Evolutionary conservation across 2,113 vertebrate species (phyloP), one percentile per base, ranked within the genome.

Genomic region (Panthera tigris): DNA sequence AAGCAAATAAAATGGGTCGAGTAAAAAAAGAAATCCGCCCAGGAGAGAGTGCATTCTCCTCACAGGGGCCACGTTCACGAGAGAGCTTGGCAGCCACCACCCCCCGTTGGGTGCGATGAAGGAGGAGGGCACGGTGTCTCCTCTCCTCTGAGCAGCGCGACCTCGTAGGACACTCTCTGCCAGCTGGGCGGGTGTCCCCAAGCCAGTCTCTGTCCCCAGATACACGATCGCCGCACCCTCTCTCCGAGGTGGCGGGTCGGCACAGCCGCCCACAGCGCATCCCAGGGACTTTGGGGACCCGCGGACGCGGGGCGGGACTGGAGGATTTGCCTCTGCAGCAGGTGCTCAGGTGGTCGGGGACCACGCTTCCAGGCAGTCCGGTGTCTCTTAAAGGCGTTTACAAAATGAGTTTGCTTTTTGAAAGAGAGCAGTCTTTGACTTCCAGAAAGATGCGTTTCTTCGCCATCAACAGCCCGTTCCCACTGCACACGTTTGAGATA

Each of bases 291-390:
- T 0, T 45, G 1, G 14, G 66, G 41, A 1, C 39, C 69, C 25
- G 8, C 16, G 0, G 36, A 1, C 15, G 12, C 50, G 11, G 19
- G n/a, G 7, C 1, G 0, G 27, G 6, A 8, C 65, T 36, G 11
- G 18, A 6, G 48, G 52, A 1, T 6, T 12, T 7, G 16, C n/a
- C 27, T 18, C 7, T 1, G 0, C 55, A 5, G 4, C 15, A 0
- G 5, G 11, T 27, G 7, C 48, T 39, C 55, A 15, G n/a, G 21
- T 0, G 4, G 4, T 29, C 1, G 0, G 33, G 31, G 6, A 18
- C 57, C 21, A 1, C 23, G 0, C 27, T 1, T 7, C 10, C 31
- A 85, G 41, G 65, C 57, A 13, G 1, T 13, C 6, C 1, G 4
- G 19, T 14, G 8, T 50, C 10, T 27, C 19, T 45, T 4, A 73